These are phyloP conservation scores for Eupithecia pulchellata DNA, from an alignment of 2,888 invertebrate genomes.

Conservation along the genomic window DNA sequence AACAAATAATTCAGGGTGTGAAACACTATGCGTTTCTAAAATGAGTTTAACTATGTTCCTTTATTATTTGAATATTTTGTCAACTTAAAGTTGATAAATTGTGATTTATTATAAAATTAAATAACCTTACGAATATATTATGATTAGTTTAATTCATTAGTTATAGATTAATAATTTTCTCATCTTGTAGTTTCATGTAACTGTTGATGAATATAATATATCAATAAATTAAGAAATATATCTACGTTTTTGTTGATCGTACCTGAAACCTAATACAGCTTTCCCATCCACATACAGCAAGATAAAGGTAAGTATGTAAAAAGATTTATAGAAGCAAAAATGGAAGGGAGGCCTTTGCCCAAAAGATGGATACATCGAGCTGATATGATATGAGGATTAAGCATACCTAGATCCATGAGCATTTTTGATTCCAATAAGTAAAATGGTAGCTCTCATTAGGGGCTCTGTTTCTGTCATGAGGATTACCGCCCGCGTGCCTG, in stretches of 20 bases:
- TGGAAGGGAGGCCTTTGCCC: background rate
- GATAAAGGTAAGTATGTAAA: background rate
- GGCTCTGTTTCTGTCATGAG: too few species aligned
- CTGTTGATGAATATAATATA: conserved; percentile 77
- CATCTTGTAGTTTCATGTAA: conserved; percentile 79
- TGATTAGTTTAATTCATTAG: conserved; percentile 76
- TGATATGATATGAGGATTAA: background rate
- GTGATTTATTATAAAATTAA: conserved; percentile 79
- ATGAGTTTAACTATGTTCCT: conserved; percentile 70
- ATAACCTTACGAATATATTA: conserved; percentile 70
- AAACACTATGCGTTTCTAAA: conserved; percentile 69
- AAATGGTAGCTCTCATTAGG: background rate
- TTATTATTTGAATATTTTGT: conserved; percentile 74
- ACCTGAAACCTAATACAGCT: background rate
- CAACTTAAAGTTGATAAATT: conserved; percentile 83
- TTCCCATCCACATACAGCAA: background rate
- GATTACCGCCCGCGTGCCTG: too few species aligned
- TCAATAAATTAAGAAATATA: conserved; percentile 80
- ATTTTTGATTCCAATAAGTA: background rate
- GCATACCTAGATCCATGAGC: background rate
- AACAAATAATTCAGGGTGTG: conserved; percentile 63
- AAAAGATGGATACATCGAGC: background rate
- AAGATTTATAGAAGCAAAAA: background rate
- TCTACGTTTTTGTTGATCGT: conserved; percentile 20
- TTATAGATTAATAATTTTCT: conserved; percentile 70